Base-by-base conservation (phyloP, 2,797 vertebrate species). In the Benthosema pterotum region DNA sequence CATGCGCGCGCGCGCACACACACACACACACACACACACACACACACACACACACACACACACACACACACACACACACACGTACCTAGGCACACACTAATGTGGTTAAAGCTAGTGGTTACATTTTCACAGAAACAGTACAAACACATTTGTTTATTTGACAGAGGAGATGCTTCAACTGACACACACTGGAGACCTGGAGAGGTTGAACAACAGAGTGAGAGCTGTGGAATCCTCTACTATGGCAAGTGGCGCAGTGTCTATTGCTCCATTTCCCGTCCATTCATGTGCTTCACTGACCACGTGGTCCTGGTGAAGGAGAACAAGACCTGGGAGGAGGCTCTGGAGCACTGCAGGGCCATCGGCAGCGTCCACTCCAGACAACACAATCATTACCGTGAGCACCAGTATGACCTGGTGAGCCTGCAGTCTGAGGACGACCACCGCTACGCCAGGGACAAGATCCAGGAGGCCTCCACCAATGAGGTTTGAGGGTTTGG, bases 321-420 rank as follows among this genome's bases (percentile, higher is more conserved):
- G 70, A 70, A 68, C n/a, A 83, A 76, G 68, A 78, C 71, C 2
- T 85, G 86, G 86, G n/a, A n/a, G n/a, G n/a, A n/a, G n/a, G n/a
- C n/a, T n/a, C n/a, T n/a, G n/a, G n/a, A n/a, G n/a, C n/a, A 76
- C 68, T 87, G 86, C 73, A 14, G 68, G n/a, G 5, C 4, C 38
- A 60, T 77, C 1, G 0, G 0, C 0, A 3, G 19, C 28, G 0
- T 0, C n/a, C 0, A 4, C 2, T 0, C 0, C 1, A 0, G 1
- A 19, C 1, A 3, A 8, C 43, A n/a, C 3, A 38, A 38, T 38
- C 11, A 3, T 1, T 57, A 25, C 22, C 14, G 42, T 22, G 25
- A 58, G 19, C 16, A 47, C 4, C 3, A 0, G 14, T 52, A 61
- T 0, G 66, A 83, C 0, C 76, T 88, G 63, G 3, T 78, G 61